Evolutionary conservation across 1,140 invertebrate genomes (phyloP), one percentile per base, ranked within the genome.

Genomic region (Papilio polyxenes): DNA sequence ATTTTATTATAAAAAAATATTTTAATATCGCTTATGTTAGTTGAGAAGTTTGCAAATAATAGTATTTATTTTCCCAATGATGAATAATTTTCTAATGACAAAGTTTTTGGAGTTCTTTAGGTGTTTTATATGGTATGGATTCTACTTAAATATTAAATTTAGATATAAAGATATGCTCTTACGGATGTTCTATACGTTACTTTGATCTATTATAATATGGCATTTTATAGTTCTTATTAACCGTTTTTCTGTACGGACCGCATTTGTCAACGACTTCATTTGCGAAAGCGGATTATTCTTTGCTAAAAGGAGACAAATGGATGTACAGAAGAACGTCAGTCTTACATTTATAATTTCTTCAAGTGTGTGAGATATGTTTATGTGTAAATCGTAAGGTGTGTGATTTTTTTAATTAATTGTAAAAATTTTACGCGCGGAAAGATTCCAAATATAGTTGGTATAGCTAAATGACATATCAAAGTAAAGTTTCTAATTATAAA

Each of bases 1-100:
- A 94, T 93, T 94, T 94, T 94, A 94, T 93, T 93, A 89, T 92
- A 92, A 93, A 92, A 89, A 90, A 91, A 92, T 92, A 93, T 93
- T 94, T 93, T 93, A 93, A 89, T 93, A 93, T 93, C 89, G 89
- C 92, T 94, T 93, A 93, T 91, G 92, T 94, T 93, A 93, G 92
- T 93, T 93, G 89, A 92, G 87, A 91, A 87, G 92, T 93, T 93
- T 91, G 92, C 90, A 92, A 89, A 92, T 93, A 89, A 92, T 92
- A 94, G 91, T 92, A 89, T 94, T 93, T 93, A 92, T 94, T 93
- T 94, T 93, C 62, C 89, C 86, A 89, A 89, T 89, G 89, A 84
- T 89, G 87, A 83, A 88, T 87, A 88, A 89, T 90, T 89, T 90
- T 92, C 91, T 89, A 90, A 87, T 87, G 86, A 83, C 88, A 76